Percentiles rank a stretch among this genome's conserved stretches.
Conservation (phyloP, 2,797 vertebrate species). For the Propithecus perrieri region DNA sequence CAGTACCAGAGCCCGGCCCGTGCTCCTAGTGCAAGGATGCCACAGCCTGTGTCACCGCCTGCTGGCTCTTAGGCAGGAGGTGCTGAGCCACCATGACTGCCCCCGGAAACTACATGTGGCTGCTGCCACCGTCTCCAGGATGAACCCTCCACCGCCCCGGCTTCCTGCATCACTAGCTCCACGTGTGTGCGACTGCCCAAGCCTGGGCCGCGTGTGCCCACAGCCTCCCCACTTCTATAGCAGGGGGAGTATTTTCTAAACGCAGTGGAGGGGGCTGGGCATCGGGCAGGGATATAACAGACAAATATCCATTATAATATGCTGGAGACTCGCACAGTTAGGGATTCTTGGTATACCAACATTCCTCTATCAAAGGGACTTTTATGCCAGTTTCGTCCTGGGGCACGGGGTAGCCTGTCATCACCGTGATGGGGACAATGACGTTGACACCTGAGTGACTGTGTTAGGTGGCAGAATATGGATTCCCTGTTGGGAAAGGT, state of each 20-base stretch:
- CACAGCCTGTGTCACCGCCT: not conserved
- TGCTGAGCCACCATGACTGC: fast-evolving
- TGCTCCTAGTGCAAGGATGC: not conserved
- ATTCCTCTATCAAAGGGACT: not conserved
- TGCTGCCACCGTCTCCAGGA: no score
- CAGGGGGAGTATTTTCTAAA: not conserved
- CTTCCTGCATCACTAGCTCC: no score
- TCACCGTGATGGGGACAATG: not conserved
- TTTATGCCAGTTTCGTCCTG: not conserved
- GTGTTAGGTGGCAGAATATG: not conserved
- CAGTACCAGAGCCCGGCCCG: not conserved
- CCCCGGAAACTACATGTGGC: not conserved
- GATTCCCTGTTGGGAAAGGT: not conserved
- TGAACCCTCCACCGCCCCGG: not conserved
- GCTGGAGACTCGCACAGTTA: fast-evolving
- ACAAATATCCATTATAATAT: not conserved
- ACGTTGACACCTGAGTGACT: not conserved
- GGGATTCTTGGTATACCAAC: no score
- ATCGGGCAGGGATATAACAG: no score
- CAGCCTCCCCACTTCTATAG: not conserved
- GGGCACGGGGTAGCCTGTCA: not conserved
- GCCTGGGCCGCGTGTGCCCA: fast-evolving
- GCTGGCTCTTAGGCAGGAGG: fast-evolving
- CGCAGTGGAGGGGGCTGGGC: not conserved
- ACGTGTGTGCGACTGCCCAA: fast-evolving